Base-by-base conservation (phyloP, 2,113 vertebrate species). In the Anas platyrhynchos region DNA sequence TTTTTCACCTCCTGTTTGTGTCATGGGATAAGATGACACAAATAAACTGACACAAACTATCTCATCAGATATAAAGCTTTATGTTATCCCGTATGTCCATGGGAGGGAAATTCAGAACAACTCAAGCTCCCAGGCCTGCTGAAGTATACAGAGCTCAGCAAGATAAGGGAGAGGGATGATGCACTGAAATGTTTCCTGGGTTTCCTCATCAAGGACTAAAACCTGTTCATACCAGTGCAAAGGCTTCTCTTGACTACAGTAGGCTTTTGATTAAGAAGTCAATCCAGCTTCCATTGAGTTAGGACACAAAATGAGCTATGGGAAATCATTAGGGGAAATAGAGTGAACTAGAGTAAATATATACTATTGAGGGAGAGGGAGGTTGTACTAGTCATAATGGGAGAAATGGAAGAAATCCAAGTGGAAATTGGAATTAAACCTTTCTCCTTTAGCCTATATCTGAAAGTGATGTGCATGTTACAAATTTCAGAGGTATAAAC, bases 171-270 rank as follows among this genome's bases (percentile, higher is more conserved):
- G 16, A 61, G 5, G 16, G 18, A 4, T 58, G 32, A 34, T 66
- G 16, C 16, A 20, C 9, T 72, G 36, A 12, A 83, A 16, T 2
- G 0, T 27, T 32, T 41, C 16, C 7, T 32, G 11, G 3, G 1
- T 77, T 90, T 93, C 29, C 17, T 27, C 16, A 8, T 73, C 11
- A 34, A 50, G 29, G 46, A 8, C 21, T 55, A 5, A 65, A 88
- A 23, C 32, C 13, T 54, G 1, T 50, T 81, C 0, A 0, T 38
- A 13, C 16, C 29, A 0, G 0, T 61, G 23, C 23, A 63, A 67
- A 34, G 32, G 9, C 18, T 86, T 58, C 8, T 66, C 11, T 69
- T 78, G 13, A 67, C 36, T 58, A 17, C 4, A 1, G 50, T 43
- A 62, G 11, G 3, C 1, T 86, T 83, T 65, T 52, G 29, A 46